Evolutionary conservation across 2,888 invertebrate species (phyloP).

Genomic region (Pheosia tremula): DNA sequence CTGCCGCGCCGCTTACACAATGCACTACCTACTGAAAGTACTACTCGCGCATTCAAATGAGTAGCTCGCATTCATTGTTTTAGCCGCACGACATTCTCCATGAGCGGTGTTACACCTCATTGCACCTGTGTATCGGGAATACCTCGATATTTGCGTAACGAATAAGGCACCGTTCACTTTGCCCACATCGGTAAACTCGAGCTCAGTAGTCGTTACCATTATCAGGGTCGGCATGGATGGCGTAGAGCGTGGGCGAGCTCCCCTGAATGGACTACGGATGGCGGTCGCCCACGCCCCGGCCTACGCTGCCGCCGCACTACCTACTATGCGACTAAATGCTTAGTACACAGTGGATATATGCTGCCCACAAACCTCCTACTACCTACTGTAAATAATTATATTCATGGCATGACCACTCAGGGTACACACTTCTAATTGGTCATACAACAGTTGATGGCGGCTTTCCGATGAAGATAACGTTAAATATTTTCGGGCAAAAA

Average conservation of each 20-base stretch:
- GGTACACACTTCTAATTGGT: slow-evolving; percentile 53
- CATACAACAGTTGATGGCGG: slow-evolving; percentile 25
- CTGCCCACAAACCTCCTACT: slow-evolving; percentile 30
- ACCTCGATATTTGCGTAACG: slow-evolving; percentile 38
- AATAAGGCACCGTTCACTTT: slow-evolving; percentile 36
- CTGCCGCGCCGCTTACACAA: slow-evolving; percentile 48
- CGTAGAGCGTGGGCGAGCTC: slow-evolving; percentile 62
- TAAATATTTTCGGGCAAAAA: slow-evolving; percentile 10
- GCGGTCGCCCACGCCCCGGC: slow-evolving; percentile 57
- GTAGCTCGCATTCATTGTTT: slow-evolving; percentile 41
- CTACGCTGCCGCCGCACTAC: slow-evolving; percentile 35
- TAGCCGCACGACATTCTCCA: slow-evolving; percentile 34
- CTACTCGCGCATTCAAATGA: slow-evolving; percentile 48
- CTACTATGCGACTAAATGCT: slow-evolving; percentile 42
- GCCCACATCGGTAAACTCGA: slow-evolving; percentile 47
- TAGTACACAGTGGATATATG: slow-evolving; percentile 26
- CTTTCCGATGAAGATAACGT: slow-evolving; percentile 31
- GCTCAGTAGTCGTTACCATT: slow-evolving; percentile 58
- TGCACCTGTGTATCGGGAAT: slow-evolving; percentile 31
- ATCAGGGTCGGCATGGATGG: slow-evolving; percentile 55
- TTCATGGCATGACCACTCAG: slow-evolving; percentile 49
- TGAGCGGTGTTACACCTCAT: slow-evolving; percentile 25
- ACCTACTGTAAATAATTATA: slow-evolving; percentile 54
- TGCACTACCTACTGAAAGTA: slow-evolving; percentile 49
- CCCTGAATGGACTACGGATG: slow-evolving; percentile 72